Evolutionary conservation across 2,797 vertebrate genomes (phyloP).

Genomic region (Anguilla obscura): DNA sequence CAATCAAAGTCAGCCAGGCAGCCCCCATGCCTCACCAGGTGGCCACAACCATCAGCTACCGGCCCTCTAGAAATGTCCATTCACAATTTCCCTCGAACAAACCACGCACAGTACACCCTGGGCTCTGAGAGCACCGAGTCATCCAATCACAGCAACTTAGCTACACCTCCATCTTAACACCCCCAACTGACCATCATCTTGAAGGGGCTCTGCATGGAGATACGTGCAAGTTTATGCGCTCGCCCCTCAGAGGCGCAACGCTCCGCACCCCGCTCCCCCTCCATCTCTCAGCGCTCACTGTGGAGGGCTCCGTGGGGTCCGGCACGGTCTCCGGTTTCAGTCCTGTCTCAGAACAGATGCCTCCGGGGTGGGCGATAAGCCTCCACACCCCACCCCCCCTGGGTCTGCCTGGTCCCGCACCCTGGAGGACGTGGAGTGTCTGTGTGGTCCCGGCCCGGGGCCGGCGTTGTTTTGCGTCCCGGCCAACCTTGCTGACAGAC

Average conservation of each 20-base stretch:
- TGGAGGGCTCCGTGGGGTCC: slow-evolving; percentile 95
- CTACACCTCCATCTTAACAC: slow-evolving; percentile 48
- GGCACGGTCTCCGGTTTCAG: slow-evolving; percentile 83
- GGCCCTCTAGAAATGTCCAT: slow-evolving; percentile 61
- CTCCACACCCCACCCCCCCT: slow-evolving; percentile 53
- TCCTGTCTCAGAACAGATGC: slow-evolving; percentile 65
- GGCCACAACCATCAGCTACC: slow-evolving; percentile 37
- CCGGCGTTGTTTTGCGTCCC: slow-evolving; percentile 58
- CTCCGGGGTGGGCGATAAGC: slow-evolving; percentile 61
- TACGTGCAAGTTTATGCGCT: slow-evolving; percentile 45
- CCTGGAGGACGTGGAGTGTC: slow-evolving; percentile 47
- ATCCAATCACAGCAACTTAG: slow-evolving; percentile 70
- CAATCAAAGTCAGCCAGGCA: not conserved
- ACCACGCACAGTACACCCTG: slow-evolving; percentile 36
- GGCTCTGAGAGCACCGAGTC: slow-evolving; percentile 66
- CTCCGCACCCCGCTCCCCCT: slow-evolving; percentile 67
- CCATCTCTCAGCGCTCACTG: slow-evolving; percentile 94
- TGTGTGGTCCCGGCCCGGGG: slow-evolving; percentile 48
- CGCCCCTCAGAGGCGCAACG: slow-evolving; percentile 24
- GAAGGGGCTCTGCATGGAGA: slow-evolving; percentile 46
- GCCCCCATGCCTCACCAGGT: slow-evolving; percentile 30
- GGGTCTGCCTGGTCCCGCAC: slow-evolving; percentile 47
- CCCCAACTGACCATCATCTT: slow-evolving; percentile 43
- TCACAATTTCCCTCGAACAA: slow-evolving; percentile 58
- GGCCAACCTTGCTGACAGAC: slow-evolving; percentile 62